phyloP scores from a whole-genome alignment of 2,888 invertebrate species.

The Herminia tarsipennalis region DNA sequence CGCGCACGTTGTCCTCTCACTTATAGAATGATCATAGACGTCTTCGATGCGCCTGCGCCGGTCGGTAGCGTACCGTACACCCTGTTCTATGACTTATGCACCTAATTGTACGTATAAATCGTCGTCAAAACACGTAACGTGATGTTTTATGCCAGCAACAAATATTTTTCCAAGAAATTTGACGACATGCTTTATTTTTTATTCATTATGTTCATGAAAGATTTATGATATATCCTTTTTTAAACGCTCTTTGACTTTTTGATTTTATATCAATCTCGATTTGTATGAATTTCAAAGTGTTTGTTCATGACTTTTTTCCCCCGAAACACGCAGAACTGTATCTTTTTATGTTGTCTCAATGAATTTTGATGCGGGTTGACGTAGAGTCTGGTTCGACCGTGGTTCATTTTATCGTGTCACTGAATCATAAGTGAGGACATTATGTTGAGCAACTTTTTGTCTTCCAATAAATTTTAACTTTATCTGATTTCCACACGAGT shows the following conservation, averaged over 20 bases:
- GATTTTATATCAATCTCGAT: constrained; percentile 29
- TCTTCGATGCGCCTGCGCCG: constrained; percentile 50
- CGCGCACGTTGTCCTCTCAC: constrained; percentile 78
- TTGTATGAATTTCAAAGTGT: constrained; percentile 59
- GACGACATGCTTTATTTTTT: constrained; percentile 15
- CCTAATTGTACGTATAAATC: constrained; percentile 6
- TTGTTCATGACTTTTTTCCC: constrained; percentile 50
- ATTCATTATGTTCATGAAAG: constrained; percentile 29
- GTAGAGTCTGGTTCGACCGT: constrained; percentile 52
- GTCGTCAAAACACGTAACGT: neutral
- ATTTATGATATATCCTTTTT: constrained; percentile 32
- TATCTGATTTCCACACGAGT: constrained; percentile 45
- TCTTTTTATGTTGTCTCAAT: constrained; percentile 56
- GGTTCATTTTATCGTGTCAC: constrained; percentile 59
- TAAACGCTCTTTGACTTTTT: constrained; percentile 28
- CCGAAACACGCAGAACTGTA: constrained; percentile 50
- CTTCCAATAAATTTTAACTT: constrained; percentile 36
- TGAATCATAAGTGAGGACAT: constrained; percentile 61
- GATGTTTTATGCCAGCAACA: constrained; percentile 1
- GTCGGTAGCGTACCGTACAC: constrained; percentile 25
- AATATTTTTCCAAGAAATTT: constrained; percentile 15
- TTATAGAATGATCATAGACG: constrained; percentile 62
- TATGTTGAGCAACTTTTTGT: constrained; percentile 50
- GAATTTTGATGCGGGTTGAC: constrained; percentile 75
- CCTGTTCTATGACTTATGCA: constrained; percentile 45